Evolutionary conservation across 2,113 vertebrate species (phyloP).

Genomic region (Microtus pennsylvanicus): DNA sequence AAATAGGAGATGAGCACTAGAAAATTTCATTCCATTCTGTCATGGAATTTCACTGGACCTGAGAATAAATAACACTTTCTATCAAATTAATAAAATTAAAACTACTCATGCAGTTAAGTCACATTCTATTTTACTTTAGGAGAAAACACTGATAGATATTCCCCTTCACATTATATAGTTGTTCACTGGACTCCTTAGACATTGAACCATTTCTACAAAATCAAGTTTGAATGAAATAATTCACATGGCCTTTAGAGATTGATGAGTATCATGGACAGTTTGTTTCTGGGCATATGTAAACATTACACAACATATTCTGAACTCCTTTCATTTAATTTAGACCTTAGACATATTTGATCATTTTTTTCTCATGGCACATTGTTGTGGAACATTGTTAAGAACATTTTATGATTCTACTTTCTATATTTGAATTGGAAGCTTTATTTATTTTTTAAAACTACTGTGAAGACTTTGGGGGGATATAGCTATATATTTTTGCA

Average conservation of each 20-base stretch:
- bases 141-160: not conserved
- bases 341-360: constrained; percentile 1
- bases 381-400: not conserved
- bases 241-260: constrained; percentile 13
- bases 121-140: not conserved
- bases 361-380: not conserved
- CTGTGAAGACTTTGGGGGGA: not conserved
- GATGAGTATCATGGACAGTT: not conserved
- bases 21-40: not conserved
- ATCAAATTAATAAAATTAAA: not conserved
- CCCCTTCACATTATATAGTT: not conserved
- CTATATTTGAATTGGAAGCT: not conserved
- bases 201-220: constrained; percentile 24
- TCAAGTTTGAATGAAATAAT: not conserved
- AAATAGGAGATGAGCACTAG: not conserved
- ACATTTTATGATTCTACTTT: not conserved
- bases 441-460: constrained; percentile 35
- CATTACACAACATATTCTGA: not conserved
- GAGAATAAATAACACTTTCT: not conserved
- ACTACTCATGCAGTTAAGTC: not conserved
- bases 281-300: not conserved
- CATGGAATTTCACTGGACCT: not conserved
- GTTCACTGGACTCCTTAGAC: not conserved
- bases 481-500: not conserved
- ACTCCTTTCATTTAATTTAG: constrained; percentile 14